Evolutionary conservation across 1,140 invertebrate species (phyloP).

Genomic region (Drosophila grimshawi): DNA sequence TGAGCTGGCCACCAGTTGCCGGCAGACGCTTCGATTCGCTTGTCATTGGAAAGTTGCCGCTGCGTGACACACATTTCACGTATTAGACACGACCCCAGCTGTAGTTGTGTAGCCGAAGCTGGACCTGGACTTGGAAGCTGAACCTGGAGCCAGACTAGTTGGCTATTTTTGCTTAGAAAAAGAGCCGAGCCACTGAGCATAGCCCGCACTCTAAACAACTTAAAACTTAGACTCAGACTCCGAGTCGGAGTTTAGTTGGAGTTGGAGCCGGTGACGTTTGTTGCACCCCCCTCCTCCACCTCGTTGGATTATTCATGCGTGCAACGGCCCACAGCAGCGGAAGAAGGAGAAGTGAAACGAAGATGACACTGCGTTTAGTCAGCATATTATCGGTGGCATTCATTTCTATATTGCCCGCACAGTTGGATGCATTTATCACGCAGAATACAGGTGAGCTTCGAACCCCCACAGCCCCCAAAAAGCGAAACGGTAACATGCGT

Average conservation of each 20-base stretch:
- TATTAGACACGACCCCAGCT: slow-evolving; percentile 58
- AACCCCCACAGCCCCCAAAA: not conserved
- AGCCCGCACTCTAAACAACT: slow-evolving; percentile 4
- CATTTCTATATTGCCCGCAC: slow-evolving; percentile 71
- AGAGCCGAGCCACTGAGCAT: no score
- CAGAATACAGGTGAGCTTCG: slow-evolving; percentile 70
- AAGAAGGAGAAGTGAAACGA: slow-evolving; percentile 35
- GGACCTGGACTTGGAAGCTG: slow-evolving; percentile 23
- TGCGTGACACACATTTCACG: slow-evolving; percentile 79
- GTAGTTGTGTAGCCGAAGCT: slow-evolving; percentile 19
- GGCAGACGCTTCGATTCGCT: slow-evolving; percentile 57
- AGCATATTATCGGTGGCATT: slow-evolving; percentile 71
- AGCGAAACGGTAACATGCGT: slow-evolving; percentile 21
- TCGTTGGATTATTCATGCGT: slow-evolving; percentile 67
- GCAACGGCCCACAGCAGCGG: slow-evolving; percentile 41
- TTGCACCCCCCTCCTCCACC: not conserved
- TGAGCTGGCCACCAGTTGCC: slow-evolving; percentile 49
- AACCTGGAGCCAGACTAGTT: slow-evolving; percentile 30
- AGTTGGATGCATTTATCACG: slow-evolving; percentile 79
- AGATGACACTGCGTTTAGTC: slow-evolving; percentile 79
- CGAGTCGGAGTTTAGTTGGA: not conserved
- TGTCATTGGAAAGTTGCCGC: slow-evolving; percentile 81
- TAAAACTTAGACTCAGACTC: not conserved
- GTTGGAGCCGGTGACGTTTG: not conserved
- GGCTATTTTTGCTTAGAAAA: slow-evolving; percentile 16